Evolutionary conservation across 2,888 invertebrate species (phyloP).

Genomic region (Mythimna lalbum): DNA sequence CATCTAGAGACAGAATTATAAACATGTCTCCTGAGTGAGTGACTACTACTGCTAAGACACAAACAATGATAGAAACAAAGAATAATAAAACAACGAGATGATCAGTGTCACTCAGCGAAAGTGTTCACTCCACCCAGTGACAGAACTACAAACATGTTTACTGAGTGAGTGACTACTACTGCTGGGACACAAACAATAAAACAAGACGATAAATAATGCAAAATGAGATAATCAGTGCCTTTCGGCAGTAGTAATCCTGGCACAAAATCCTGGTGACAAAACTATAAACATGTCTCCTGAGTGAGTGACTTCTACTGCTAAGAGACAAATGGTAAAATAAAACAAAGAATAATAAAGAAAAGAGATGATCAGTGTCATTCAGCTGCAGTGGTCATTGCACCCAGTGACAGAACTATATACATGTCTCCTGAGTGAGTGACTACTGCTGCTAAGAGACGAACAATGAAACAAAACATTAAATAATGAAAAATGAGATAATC

Average conservation of each 20-base stretch:
- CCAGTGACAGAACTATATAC: slow-evolving; percentile 67
- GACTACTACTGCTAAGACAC: not conserved
- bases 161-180: too few relatives aligned
- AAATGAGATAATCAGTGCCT: not conserved
- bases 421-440: slow-evolving; percentile 64
- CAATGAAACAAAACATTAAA: too few relatives aligned
- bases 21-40: slow-evolving; percentile 11
- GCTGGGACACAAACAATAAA: too few relatives aligned
- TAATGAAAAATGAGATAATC: slow-evolving; percentile 52
- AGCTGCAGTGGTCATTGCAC: slow-evolving; percentile 58
- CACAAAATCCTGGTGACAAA: slow-evolving; percentile 49
- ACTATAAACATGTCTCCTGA: slow-evolving; percentile 38
- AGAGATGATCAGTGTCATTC: not conserved
- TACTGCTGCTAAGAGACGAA: slow-evolving; percentile 1
- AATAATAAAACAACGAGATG: too few relatives aligned
- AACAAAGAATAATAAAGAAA: too few relatives aligned
- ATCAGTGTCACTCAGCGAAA: too few relatives aligned
- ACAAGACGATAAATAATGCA: too few relatives aligned
- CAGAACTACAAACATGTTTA: too few relatives aligned
- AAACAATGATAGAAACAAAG: not conserved
- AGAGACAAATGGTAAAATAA: not conserved
- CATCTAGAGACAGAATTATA: not conserved
- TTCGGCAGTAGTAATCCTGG: slow-evolving; percentile 18
- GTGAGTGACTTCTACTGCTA: slow-evolving; percentile 27
- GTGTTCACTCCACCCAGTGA: too few relatives aligned